Base-by-base conservation (phyloP, 2,113 vertebrate genomes). In the Gambusia holbrooki region DNA sequence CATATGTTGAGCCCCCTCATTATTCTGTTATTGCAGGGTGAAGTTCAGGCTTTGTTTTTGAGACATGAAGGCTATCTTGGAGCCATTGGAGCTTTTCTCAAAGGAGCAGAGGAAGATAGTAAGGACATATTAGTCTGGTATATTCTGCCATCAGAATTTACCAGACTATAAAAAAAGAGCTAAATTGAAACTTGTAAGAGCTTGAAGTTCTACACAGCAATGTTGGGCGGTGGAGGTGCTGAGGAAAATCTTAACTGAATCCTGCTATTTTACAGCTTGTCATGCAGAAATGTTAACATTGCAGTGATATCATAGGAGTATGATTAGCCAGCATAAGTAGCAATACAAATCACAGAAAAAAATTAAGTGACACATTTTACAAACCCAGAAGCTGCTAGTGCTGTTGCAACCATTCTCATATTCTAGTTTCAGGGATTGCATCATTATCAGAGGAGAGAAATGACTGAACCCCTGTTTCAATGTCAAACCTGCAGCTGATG, bases 101-200 rank as follows among this genome's bases (percentile, higher is more conserved):
- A 98, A 93, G 98, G 98, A 92, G 97, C 98, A 0, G 97, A 99
- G 83, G 95, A 99, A 90, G 98, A 99, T 94, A 98, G 98, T 99
- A 95, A 97, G 97, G 54, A 4, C 4, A 30, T 35, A 67, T 15
- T 25, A 32, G 27, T 61, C 3, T 15, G 27, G 29, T 12, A 69
- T 58, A 66, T 51, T 4, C 37, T 33, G 11, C 62, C n/a, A 61
- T 25, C 4, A 37, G 63, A n/a, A n/a, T n/a, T n/a, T n/a, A n/a
- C n/a, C n/a, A n/a, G 3, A 25, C 4, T 6, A 3, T 5, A 28
- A n/a, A 27, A 7, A 66, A 48, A 48, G 5, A 15, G 10, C 32
- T 28, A n/a, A 45, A 3, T 15, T 8, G 8, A 62, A 66, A 63
- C 60, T 11, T 69, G 27, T 15, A 27, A 28, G 9, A 15, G 61